Base-by-base conservation (phyloP, 64 coral and sea anemone genomes). In the Anthopleura sola region DNA sequence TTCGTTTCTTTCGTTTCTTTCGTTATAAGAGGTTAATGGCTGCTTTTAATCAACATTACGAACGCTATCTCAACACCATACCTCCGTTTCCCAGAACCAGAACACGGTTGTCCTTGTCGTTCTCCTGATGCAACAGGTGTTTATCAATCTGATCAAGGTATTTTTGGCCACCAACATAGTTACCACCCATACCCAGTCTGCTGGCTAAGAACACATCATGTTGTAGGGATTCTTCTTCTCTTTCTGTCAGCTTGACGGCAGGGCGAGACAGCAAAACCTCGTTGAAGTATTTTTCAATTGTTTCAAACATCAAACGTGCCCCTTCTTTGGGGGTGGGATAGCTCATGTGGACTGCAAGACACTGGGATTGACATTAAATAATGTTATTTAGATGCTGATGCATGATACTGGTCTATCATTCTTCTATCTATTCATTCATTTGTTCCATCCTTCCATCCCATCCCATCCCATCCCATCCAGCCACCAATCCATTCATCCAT, bases 321-420 rank as follows among this genome's bases (percentile, higher is more conserved):
- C 93, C 93, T 86, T 95, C 90, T 37, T 89, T n/a, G 33, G 93
- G 93, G 38, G 53, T 92, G 36, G 87, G 86, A 64, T 95, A 95
- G 55, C 44, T 92, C 93, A 92, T 95, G 36, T 95, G 75, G 6
- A 95, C 90, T 36, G 89, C 93, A 44, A 95, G 56, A 86, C 93
- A 95, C 93, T 95, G 58, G 58, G 11, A 26, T 4, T 62, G 5
- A 56, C 16, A 56, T 1, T 5, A 56, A 56, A 56, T 18, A 18
- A 56, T 18, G 55, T 56, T 56, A 56, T n/a, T n/a, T n/a, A n/a
- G n/a, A n/a, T n/a, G n/a, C n/a, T n/a, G 13, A 13, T 36, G 89
- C 90, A 44, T 89, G 56, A 83, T 89, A 95, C 93, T 95, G 58
- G 58, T 44, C 40, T 44, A 44, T 44, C 40, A 8, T 44, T 44